Evolutionary conservation across 2,888 invertebrate genomes (phyloP), one percentile per base, ranked within the genome.

Genomic region (Rotaria sp.): DNA sequence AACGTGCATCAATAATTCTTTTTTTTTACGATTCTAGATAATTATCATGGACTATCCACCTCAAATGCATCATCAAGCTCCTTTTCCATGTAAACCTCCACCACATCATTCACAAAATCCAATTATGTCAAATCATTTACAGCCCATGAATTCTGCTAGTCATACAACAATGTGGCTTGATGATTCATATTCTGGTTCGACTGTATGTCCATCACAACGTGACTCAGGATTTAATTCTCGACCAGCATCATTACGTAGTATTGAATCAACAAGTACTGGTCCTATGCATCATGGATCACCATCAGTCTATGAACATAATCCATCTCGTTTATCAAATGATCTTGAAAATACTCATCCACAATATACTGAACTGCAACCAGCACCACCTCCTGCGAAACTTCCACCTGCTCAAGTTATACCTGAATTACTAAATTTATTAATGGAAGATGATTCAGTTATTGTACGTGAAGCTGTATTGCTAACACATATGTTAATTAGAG

Each of bases 141-240:
- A 80, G 24, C 80, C 41, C 7, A 45, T 80, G 0, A 80, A n/a
- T 45, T n/a, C 80, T 13, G 80, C 45, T 11, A 80, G 11, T 45
- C 41, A 80, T 80, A 80, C 80, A n/a, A 13, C 45, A 11, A 80
- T 80, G 80, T 80, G 80, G 80, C 45, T 80, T 2, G 80, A 80
- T 45, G 80, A 80, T 45, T n/a, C 80, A 24, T 80, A 80, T 45
- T 4, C 67, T 8, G 15, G 2, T 18, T 67, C 67, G 21, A 67
- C 3, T 15, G 35, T 18, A 38, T 67, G 35, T 35, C 35, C 80
- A 45, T 80, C 45, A n/a, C 41, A 80, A 41, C 80, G 80, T n/a
- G 80, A 80, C 15, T 80, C 80, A 13, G 80, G 80, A 8, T 45
- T 80, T 13, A 41, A 80, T 80, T 80, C 80, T 45, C 67, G 67